Evolutionary conservation across 2,113 vertebrate species (phyloP).

Genomic region (Corvus cornix): DNA sequence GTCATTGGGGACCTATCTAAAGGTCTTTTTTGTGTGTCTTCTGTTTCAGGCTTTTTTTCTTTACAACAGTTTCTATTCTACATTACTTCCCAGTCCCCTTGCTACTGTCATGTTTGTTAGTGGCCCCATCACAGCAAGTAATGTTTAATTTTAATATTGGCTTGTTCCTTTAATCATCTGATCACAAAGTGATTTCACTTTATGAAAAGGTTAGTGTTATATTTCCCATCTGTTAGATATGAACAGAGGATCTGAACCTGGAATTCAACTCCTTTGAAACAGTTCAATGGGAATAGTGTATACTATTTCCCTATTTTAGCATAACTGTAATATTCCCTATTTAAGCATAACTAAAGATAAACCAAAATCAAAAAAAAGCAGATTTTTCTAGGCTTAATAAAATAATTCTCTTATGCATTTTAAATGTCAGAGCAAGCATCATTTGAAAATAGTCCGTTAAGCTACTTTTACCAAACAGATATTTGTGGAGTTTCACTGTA

Average conservation of each 20-base stretch:
- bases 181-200: neutral
- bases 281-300: neutral
- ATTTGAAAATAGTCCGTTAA: neutral
- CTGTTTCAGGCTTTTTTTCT: neutral
- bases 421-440: neutral
- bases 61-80: neutral
- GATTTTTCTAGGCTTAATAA: neutral
- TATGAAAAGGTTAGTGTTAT: neutral
- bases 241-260: neutral
- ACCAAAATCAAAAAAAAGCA: neutral
- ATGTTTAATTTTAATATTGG: neutral
- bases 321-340: neutral
- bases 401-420: neutral
- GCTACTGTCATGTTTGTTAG: neutral
- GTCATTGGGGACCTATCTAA: neutral
- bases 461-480: neutral
- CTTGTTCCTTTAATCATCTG: neutral
- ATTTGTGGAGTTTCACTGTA: neutral
- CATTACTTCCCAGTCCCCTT: neutral
- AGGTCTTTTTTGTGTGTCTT: neutral
- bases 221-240: neutral
- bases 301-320: neutral
- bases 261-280: neutral
- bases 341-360: neutral
- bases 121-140: fast-evolving